Conservation (phyloP, 2,888 invertebrate genomes). For the Spatulosminthurus flaviceps region DNA sequence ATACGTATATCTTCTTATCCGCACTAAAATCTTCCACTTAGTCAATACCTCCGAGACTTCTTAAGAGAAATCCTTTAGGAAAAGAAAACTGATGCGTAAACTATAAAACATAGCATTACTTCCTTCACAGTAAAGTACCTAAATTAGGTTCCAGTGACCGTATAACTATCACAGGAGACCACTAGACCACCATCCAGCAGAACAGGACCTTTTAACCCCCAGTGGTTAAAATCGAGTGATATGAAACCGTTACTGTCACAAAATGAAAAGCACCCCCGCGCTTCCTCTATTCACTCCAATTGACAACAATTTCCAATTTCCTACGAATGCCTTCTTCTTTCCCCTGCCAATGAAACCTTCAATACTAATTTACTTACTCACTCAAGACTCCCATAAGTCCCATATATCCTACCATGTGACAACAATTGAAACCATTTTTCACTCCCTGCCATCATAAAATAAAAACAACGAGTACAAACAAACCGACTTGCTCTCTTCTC, state of each 20-base stretch:
- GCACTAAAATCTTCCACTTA: too few relatives aligned
- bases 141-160: not conserved
- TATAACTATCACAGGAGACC: slow-evolving; percentile 23
- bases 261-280: slow-evolving; percentile 29
- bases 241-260: slow-evolving; percentile 43
- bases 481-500: not conserved
- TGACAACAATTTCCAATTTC: not conserved
- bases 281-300: slow-evolving; percentile 6
- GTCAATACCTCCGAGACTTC: too few relatives aligned
- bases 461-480: not conserved
- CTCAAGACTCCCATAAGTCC: not conserved
- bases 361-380: not conserved
- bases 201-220: slow-evolving; percentile 33
- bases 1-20: too few relatives aligned
- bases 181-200: too few relatives aligned
- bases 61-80: slow-evolving; percentile 31
- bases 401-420: too few relatives aligned
- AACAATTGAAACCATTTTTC: not conserved
- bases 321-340: not conserved
- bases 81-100: too few relatives aligned
- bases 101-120: not conserved
- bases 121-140: not conserved
- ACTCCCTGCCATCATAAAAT: not conserved
- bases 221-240: slow-evolving; percentile 43
- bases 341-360: not conserved